Evolutionary conservation across 2,113 vertebrate species (phyloP), one percentile per base, ranked within the genome.

Genomic region (Hypomesus transpacificus): DNA sequence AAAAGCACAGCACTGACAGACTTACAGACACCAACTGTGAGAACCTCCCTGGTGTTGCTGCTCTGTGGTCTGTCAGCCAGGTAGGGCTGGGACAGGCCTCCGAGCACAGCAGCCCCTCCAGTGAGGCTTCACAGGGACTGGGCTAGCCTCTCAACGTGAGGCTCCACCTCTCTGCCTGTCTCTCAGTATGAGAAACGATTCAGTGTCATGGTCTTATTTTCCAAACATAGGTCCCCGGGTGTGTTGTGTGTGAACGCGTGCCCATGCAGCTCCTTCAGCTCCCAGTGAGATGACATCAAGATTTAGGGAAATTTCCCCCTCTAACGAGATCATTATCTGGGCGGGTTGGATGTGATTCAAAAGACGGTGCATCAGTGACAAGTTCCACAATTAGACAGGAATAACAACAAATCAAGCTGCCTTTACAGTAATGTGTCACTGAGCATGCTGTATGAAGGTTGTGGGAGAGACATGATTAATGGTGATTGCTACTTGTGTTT

Each of bases 351-450:
- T 69, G 67, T 85, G 84, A 87, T 82, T 90, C 86, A 87, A 86
- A 76, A 84, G 76, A 53, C 75, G 70, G 84, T 71, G 81, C 82
- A 85, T 87, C 82, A 62, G 79, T 86, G 87, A 88, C 85, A 85
- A 86, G 82, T 87, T 59, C 81, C 76, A 88, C 85, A 87, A 88
- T 90, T 87, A 86, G 84, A 84, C 69, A 79, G 85, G 87, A 87
- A 88, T 87, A 87, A 87, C 81, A 85, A 86, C 86, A 86, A 87
- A 90, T 87, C 86, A 85, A 86, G 31, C 76, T 80, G 85, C 82
- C 80, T 67, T 88, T 81, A 80, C 81, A 85, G 86, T 72, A 80
- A 78, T 64, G 80, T 78, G 77, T 82, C 62, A 82, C 61, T 64
- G 75, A 53, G 57, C 50, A 20, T 50, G 82, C 83, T 63, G 56